A percentile compares a stretch with the other conserved stretches of the same genome.
Evolutionary conservation across 2,797 vertebrate genomes (phyloP).

Genomic region (Gymnoscopelus braueri): DNA sequence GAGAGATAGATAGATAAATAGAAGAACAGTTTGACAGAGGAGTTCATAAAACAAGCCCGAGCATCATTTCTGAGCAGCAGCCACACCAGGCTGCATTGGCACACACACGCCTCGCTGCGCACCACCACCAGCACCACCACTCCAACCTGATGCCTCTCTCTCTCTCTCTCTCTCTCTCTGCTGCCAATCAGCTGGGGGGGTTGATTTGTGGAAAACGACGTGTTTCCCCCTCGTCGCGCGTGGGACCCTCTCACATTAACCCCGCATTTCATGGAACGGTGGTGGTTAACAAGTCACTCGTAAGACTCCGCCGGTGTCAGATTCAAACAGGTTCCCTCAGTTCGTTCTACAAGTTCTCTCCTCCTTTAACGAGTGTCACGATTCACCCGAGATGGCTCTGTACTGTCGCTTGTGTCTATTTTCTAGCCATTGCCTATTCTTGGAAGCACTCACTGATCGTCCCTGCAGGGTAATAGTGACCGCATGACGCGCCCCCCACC

Average conservation of each 20-base stretch:
- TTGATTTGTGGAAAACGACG: constrained; percentile 10
- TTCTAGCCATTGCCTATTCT: constrained; percentile 9
- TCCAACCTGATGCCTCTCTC: neutral
- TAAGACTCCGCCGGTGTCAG: constrained; percentile 48
- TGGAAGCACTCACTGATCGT: constrained; percentile 20
- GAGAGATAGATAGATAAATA: no score
- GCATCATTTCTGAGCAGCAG: constrained; percentile 16
- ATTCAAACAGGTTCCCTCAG: constrained; percentile 57
- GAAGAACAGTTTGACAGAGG: neutral
- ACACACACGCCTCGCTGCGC: constrained; percentile 50
- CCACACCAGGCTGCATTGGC: constrained; percentile 40
- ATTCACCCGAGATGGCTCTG: constrained; percentile 39
- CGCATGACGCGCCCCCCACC: constrained; percentile 17
- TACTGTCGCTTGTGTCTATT: neutral
- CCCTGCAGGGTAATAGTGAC: constrained; percentile 25
- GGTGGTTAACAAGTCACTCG: constrained; percentile 44
- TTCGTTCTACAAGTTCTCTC: constrained; percentile 36
- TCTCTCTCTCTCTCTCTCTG: neutral
- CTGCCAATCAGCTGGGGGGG: constrained; percentile 26
- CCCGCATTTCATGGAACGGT: constrained; percentile 53
- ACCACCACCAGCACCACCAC: constrained; percentile 16
- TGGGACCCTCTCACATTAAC: constrained; percentile 35
- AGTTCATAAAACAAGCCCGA: constrained; percentile 32
- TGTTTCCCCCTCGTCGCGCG: constrained; percentile 24
- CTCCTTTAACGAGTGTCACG: constrained; percentile 60